Conservation (phyloP, 2,797 vertebrate species). For the Xiphorhynchus erythropygius region DNA sequence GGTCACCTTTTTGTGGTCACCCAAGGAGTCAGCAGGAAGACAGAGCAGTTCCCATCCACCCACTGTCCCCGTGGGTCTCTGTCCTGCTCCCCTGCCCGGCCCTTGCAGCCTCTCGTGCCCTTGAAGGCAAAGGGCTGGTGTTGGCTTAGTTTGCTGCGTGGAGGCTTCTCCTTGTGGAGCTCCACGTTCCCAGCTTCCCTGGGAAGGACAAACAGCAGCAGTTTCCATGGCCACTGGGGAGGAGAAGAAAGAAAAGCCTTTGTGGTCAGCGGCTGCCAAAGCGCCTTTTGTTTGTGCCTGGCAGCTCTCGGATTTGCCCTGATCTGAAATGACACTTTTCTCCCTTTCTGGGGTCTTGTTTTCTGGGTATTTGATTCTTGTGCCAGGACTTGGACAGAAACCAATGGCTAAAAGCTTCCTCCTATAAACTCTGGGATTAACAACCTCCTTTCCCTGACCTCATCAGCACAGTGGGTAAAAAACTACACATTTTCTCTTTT, state of each 20-base stretch:
- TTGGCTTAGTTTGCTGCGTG: background rate
- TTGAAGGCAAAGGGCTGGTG: background rate
- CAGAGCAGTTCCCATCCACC: background rate
- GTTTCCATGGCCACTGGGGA: background rate
- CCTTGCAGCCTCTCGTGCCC: background rate
- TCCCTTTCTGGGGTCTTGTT: constrained; percentile 17
- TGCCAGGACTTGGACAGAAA: constrained; percentile 31
- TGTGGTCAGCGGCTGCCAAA: background rate
- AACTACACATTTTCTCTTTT: background rate
- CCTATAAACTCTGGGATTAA: background rate
- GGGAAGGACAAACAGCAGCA: background rate
- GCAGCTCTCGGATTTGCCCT: constrained; percentile 1
- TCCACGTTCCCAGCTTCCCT: background rate
- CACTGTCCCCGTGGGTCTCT: fast-evolving
- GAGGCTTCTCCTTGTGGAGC: background rate
- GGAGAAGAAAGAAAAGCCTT: background rate
- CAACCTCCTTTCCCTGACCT: background rate
- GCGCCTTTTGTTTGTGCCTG: constrained; percentile 1
- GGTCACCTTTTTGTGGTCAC: too few relatives aligned
- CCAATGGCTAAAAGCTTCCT: constrained; percentile 34
- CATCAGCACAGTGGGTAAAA: background rate
- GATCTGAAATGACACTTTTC: constrained; percentile 32
- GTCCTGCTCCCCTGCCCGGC: background rate
- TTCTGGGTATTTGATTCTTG: background rate
- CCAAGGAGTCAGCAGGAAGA: background rate